A percentile compares a stretch with the other conserved stretches of the same genome.
These are phyloP conservation scores for Hydriomena furcata DNA, from an alignment of 2,888 invertebrate genomes.

Conservation along the genomic window DNA sequence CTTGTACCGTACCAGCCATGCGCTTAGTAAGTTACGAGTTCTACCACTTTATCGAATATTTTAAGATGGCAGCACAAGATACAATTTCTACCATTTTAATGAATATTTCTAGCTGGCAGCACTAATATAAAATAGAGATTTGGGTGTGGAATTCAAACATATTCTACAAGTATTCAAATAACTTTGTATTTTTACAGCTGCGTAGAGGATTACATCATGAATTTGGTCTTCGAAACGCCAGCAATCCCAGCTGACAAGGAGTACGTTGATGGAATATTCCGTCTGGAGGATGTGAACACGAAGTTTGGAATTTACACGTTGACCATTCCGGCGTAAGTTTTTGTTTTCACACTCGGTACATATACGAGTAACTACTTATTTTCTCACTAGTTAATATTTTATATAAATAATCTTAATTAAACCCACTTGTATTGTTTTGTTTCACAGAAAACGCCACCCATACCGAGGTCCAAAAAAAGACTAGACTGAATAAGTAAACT, in stretches of 20 bases:
- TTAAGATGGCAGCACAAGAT: too few relatives aligned
- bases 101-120: slow-evolving; percentile 17
- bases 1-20: slow-evolving; percentile 75
- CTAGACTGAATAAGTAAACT: slow-evolving; percentile 28
- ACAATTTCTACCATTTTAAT: too few relatives aligned
- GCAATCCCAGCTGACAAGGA: slow-evolving; percentile 67
- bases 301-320: slow-evolving; percentile 75
- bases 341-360: not conserved
- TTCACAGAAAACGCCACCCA: slow-evolving; percentile 74
- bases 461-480: slow-evolving; percentile 65
- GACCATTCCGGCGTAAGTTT: slow-evolving; percentile 70
- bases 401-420: too few relatives aligned
- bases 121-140: not conserved
- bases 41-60: not conserved
- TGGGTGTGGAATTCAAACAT: too few relatives aligned
- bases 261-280: slow-evolving; percentile 67
- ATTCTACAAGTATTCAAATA: too few relatives aligned
- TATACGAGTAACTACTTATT: too few relatives aligned
- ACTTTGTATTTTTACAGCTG: slow-evolving; percentile 58
- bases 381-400: too few relatives aligned
- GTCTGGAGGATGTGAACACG: slow-evolving; percentile 69
- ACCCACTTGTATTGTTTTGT: slow-evolving; percentile 20
- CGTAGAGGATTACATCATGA: slow-evolving; percentile 79
- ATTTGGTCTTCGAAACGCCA: slow-evolving; percentile 73
- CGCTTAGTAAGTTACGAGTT: slow-evolving; percentile 65